Percentiles rank a stretch among this genome's conserved stretches.
phyloP scores from a whole-genome alignment of 2,113 vertebrate genomes.

The Dicrurus megarhynchus region DNA sequence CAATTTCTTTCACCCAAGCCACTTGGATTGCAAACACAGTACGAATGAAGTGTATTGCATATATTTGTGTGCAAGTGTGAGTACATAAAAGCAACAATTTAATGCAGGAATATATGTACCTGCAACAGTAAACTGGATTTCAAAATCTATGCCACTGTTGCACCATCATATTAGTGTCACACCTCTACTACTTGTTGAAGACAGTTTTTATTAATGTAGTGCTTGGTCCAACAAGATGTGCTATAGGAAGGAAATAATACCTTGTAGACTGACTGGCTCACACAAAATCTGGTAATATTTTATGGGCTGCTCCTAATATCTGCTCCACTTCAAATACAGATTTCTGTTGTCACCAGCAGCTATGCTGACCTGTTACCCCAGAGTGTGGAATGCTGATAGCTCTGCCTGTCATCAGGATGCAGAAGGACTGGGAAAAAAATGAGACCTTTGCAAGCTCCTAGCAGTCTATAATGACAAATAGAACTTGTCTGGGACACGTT shows the following conservation, averaged over 20 bases:
- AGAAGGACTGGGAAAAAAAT: neutral
- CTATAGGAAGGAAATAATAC: neutral
- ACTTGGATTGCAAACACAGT: neutral
- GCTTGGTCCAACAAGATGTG: neutral
- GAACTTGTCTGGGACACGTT: slow-evolving; percentile 26
- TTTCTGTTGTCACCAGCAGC: neutral
- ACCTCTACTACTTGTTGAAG: neutral
- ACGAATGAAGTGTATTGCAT: neutral
- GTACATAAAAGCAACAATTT: neutral
- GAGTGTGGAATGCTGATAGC: neutral
- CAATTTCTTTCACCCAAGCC: neutral
- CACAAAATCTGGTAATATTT: neutral
- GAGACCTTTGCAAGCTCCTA: neutral
- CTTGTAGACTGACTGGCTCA: neutral
- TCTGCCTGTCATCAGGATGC: neutral
- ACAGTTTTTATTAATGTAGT: neutral
- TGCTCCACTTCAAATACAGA: neutral
- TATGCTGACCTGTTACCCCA: neutral
- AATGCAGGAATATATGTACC: neutral
- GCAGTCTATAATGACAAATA: neutral
- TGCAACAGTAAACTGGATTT: neutral
- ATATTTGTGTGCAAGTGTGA: neutral
- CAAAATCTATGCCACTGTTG: neutral
- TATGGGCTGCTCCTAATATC: neutral
- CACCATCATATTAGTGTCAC: neutral